Evolutionary conservation across 2,888 invertebrate genomes (phyloP).

Genomic region (Tortrix viridana): DNA sequence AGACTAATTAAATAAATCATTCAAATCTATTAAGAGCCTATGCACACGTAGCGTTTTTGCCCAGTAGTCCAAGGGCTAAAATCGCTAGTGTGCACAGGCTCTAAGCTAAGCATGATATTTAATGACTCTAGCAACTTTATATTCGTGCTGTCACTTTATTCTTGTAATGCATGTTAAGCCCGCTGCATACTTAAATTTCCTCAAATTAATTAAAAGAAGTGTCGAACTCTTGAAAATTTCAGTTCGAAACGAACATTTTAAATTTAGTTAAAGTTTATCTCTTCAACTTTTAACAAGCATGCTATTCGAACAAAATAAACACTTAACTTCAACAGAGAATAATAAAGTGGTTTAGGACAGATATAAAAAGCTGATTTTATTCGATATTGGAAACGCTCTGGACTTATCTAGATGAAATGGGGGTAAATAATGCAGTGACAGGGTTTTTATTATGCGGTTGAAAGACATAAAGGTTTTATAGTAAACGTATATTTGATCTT

Average conservation of each 20-base stretch:
- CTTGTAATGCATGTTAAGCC: too few relatives aligned
- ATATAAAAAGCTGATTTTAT: slow-evolving; percentile 11
- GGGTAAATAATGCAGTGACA: slow-evolving; percentile 17
- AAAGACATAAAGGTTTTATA: slow-evolving; percentile 7
- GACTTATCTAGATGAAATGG: slow-evolving; percentile 15
- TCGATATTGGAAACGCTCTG: slow-evolving; percentile 12
- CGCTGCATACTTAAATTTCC: background rate
- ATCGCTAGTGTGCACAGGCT: too few relatives aligned
- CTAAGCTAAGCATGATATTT: too few relatives aligned
- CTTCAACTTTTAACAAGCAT: slow-evolving; percentile 9
- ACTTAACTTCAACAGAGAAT: background rate
- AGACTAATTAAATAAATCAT: too few relatives aligned
- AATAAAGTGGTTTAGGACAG: slow-evolving; percentile 3
- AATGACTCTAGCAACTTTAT: too few relatives aligned
- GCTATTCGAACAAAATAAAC: slow-evolving; percentile 6
- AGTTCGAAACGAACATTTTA: background rate
- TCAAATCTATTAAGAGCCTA: too few relatives aligned
- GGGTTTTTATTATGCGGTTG: slow-evolving; percentile 3
- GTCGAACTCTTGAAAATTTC: slow-evolving; percentile 1
- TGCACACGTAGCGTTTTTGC: too few relatives aligned
- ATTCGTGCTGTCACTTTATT: too few relatives aligned
- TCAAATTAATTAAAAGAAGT: background rate
- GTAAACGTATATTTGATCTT: slow-evolving; percentile 9
- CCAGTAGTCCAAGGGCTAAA: too few relatives aligned
- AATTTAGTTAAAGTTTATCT: background rate